Conservation (phyloP, 2,888 invertebrate species). For the Microchrysa polita region DNA sequence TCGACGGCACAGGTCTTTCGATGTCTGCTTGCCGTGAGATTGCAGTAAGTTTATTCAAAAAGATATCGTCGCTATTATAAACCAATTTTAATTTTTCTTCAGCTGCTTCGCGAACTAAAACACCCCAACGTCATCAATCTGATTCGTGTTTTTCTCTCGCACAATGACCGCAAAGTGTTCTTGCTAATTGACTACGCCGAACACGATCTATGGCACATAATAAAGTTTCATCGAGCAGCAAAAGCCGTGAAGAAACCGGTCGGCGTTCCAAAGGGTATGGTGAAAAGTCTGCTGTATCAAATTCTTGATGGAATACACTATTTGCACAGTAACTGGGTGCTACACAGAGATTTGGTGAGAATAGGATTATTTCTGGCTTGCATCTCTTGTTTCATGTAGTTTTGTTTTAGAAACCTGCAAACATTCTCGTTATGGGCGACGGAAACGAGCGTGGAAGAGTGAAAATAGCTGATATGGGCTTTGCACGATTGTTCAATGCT, state of each 20-base stretch:
- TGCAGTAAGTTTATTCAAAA: slow-evolving; percentile 74
- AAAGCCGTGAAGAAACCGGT: slow-evolving; percentile 97
- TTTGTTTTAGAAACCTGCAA: slow-evolving; percentile 87
- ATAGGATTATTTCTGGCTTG: neutral
- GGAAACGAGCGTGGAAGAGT: slow-evolving; percentile 95
- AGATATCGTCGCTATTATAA: neutral
- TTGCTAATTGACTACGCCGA: slow-evolving; percentile 98
- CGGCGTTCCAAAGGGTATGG: slow-evolving; percentile 96
- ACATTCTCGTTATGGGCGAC: slow-evolving; percentile 99
- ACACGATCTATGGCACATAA: slow-evolving; percentile 99
- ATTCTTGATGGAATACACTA: slow-evolving; percentile 99
- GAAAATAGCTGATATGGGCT: slow-evolving; percentile 99
- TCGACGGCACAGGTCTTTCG: slow-evolving; percentile 97
- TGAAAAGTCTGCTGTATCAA: slow-evolving; percentile 96
- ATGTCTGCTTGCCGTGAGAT: slow-evolving; percentile 99
- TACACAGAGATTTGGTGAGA: slow-evolving; percentile 93
- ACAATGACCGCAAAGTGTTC: slow-evolving; percentile 96
- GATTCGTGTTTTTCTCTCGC: slow-evolving; percentile 95
- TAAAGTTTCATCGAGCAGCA: slow-evolving; percentile 97
- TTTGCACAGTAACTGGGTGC: slow-evolving; percentile 98
- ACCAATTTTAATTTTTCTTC: slow-evolving; percentile 48
- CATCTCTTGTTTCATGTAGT: neutral
- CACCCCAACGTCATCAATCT: slow-evolving; percentile 97
- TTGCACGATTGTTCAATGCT: slow-evolving; percentile 96
- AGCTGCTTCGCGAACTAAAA: slow-evolving; percentile 94